phyloP scores from a whole-genome alignment of 1,140 invertebrate genomes.

The Cyphomyrmex costatus region DNA sequence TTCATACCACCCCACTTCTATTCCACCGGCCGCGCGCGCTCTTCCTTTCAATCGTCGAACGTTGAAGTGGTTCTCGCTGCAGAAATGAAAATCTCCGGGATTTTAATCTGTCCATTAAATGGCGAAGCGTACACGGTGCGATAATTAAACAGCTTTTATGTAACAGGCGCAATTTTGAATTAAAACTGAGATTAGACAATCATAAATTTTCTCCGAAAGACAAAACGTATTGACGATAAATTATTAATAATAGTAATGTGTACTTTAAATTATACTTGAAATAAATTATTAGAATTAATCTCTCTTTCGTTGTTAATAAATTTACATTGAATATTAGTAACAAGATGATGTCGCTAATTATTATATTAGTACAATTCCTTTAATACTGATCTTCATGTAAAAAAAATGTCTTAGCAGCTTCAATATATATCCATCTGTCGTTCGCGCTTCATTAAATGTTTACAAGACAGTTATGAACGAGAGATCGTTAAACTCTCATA shows the following conservation, averaged over 20 bases:
- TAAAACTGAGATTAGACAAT: constrained; percentile 6
- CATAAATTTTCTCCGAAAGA: neutral
- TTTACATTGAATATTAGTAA: neutral
- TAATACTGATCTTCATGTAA: neutral
- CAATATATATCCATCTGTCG: constrained; percentile 18
- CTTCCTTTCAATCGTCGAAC: constrained; percentile 58
- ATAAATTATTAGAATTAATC: constrained; percentile 1
- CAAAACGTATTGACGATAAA: neutral
- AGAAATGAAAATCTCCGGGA: constrained; percentile 35
- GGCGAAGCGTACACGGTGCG: constrained; percentile 3
- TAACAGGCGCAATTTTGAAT: neutral
- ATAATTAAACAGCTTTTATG: constrained; percentile 29
- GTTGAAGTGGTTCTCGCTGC: constrained; percentile 60
- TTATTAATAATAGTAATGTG: neutral
- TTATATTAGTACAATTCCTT: neutral
- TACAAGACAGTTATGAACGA: constrained; percentile 48
- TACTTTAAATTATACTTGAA: neutral
- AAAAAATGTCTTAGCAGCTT: neutral
- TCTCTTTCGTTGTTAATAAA: neutral
- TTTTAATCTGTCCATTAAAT: constrained; percentile 39
- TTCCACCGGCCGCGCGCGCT: neutral
- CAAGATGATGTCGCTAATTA: neutral
- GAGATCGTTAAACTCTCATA: constrained; percentile 62
- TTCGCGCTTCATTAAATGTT: constrained; percentile 65
- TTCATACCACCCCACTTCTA: constrained; percentile 32